A percentile compares a stretch with the other conserved stretches of the same genome.
These are phyloP conservation scores for Prionailurus bengalensis DNA, from an alignment of 2,113 vertebrate genomes.

Conservation along the genomic window DNA sequence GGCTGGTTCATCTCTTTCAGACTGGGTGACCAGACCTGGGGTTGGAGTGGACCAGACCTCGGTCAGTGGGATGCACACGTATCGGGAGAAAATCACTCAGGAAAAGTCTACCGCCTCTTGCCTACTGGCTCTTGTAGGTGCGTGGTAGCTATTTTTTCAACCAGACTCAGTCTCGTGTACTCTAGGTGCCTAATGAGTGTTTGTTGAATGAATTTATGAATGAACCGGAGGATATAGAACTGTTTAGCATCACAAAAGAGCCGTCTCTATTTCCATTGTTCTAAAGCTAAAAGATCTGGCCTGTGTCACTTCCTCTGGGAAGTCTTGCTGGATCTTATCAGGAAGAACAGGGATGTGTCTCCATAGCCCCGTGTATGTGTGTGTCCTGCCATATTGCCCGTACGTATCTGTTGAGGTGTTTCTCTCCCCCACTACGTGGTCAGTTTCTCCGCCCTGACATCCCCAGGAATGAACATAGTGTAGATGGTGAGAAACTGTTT, in stretches of 20 bases:
- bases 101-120: background rate
- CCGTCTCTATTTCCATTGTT: background rate
- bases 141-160: background rate
- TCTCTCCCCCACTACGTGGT: no score
- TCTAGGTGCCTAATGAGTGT: background rate
- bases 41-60: background rate
- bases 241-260: background rate
- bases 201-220: background rate
- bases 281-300: background rate
- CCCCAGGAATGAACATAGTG: background rate
- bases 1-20: background rate
- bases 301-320: background rate
- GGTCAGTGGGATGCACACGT: background rate
- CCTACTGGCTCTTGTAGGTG: background rate
- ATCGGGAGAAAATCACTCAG: background rate
- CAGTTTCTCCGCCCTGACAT: background rate
- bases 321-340: background rate
- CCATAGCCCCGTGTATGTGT: background rate
- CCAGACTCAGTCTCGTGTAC: background rate
- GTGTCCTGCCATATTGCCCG: rapidly evolving
- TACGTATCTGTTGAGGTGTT: background rate
- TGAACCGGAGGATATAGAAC: background rate
- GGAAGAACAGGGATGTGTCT: background rate
- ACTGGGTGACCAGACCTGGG: background rate
- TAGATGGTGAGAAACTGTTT: background rate